Evolutionary conservation across 2,113 vertebrate genomes (phyloP).

Genomic region (Mormyrus lacerda): DNA sequence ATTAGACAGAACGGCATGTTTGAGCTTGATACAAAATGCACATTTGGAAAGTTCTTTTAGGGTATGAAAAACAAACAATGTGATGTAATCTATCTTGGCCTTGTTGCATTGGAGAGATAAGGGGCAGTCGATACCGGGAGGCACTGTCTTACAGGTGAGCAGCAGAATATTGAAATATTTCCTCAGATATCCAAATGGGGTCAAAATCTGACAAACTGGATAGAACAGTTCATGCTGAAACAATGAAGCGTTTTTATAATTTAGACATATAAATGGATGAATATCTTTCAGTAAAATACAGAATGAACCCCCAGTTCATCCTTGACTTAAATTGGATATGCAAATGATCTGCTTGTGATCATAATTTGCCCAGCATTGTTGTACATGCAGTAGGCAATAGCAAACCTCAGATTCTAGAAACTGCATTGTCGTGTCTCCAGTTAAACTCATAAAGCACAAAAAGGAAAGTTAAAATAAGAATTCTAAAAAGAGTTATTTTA

Average conservation of each 20-base stretch:
- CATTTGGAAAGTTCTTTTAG: neutral
- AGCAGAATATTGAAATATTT: neutral
- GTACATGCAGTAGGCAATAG: too few relatives aligned
- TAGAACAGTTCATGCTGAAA: too few relatives aligned
- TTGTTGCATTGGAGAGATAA: neutral
- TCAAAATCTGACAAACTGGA: neutral
- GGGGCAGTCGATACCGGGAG: neutral
- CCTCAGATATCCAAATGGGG: neutral
- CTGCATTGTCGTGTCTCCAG: too few relatives aligned
- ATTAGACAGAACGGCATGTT: neutral
- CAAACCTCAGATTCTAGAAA: too few relatives aligned
- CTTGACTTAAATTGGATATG: too few relatives aligned
- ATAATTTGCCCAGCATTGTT: too few relatives aligned
- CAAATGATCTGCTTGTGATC: too few relatives aligned
- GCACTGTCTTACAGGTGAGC: neutral
- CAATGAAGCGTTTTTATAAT: too few relatives aligned
- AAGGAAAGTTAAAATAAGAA: neutral
- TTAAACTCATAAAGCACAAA: neutral
- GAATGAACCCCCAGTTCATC: too few relatives aligned
- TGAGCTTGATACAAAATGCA: neutral
- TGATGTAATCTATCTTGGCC: neutral
- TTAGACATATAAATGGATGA: too few relatives aligned
- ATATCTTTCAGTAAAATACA: too few relatives aligned
- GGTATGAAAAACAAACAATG: neutral
- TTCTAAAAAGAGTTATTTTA: neutral